Percentiles rank a stretch among this genome's conserved stretches.
These are phyloP conservation scores for Chydorus sphaericus DNA, from an alignment of 2,888 invertebrate species.

Conservation along the genomic window DNA sequence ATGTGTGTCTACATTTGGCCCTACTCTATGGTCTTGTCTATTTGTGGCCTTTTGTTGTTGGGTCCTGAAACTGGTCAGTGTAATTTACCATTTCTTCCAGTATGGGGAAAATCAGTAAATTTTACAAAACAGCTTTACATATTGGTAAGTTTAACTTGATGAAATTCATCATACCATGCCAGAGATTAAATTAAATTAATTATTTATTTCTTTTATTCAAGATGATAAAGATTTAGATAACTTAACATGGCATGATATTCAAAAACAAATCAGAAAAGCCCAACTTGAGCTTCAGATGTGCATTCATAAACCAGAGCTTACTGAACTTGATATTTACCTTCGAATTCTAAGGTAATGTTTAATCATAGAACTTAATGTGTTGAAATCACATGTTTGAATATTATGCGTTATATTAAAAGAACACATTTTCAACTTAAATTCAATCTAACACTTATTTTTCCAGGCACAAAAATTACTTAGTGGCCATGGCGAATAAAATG, in stretches of 20 bases:
- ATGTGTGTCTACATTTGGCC: slow-evolving; percentile 40
- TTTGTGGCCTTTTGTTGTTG: slow-evolving; percentile 54
- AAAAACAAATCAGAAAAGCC: slow-evolving; percentile 66
- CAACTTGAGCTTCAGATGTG: slow-evolving; percentile 94
- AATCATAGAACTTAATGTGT: no score
- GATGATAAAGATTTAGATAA: slow-evolving; percentile 44
- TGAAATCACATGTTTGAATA: no score
- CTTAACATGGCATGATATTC: slow-evolving; percentile 88
- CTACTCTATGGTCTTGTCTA: slow-evolving; percentile 53
- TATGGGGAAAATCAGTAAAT: slow-evolving; percentile 83
- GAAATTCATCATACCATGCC: background rate
- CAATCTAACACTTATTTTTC: slow-evolving; percentile 3
- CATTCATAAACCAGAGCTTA: slow-evolving; percentile 86
- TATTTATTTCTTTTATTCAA: background rate
- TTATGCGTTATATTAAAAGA: no score
- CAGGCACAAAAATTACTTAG: slow-evolving; percentile 69
- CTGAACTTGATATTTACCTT: slow-evolving; percentile 93
- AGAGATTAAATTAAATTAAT: background rate
- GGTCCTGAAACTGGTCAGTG: slow-evolving; percentile 58
- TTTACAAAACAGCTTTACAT: slow-evolving; percentile 74
- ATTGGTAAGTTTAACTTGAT: slow-evolving; percentile 49
- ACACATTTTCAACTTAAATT: no score
- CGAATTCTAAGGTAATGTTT: slow-evolving; percentile 63
- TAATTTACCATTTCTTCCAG: slow-evolving; percentile 64
- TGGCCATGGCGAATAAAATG: slow-evolving; percentile 91